Percentiles rank a stretch among this genome's conserved stretches.
These are phyloP conservation scores for Zhengitettix transpicula DNA, from an alignment of 2,888 invertebrate genomes.

Conservation along the genomic window DNA sequence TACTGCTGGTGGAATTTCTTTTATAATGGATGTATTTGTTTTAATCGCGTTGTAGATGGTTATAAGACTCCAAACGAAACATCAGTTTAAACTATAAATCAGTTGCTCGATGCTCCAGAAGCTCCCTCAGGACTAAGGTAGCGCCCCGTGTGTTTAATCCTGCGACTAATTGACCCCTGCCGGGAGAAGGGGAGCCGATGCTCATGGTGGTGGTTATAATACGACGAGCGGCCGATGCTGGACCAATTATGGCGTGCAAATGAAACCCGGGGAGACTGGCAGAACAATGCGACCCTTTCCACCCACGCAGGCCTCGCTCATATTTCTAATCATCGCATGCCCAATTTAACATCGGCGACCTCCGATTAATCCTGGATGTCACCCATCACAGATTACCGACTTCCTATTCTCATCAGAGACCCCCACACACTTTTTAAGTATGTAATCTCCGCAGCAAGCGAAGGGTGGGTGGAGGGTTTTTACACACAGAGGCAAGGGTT, in stretches of 20 bases:
- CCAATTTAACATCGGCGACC: conserved; percentile 11
- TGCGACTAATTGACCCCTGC: not conserved
- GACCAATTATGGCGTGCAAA: conserved; percentile 10
- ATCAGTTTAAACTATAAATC: no score
- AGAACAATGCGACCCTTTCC: not conserved
- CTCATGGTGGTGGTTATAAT: not conserved
- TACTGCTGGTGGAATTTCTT: no score
- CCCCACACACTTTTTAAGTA: not conserved
- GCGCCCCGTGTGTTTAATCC: not conserved
- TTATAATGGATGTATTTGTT: no score
- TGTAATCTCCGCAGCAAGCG: not conserved
- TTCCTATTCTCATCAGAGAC: not conserved
- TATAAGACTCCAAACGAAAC: no score
- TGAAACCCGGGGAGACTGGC: conserved; percentile 2
- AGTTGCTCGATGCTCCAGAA: no score
- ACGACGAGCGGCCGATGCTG: not conserved
- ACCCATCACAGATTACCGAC: conserved; percentile 4
- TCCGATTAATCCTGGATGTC: conserved; percentile 12
- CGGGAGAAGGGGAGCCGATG: not conserved
- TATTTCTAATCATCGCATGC: conserved; percentile 13
- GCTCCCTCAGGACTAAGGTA: no score
- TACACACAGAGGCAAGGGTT: not conserved
- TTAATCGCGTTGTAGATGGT: no score
- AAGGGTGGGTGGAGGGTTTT: no score
- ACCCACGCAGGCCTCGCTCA: conserved; percentile 11